Base-by-base conservation (phyloP, 2,113 vertebrate genomes). In the Nyctereutes procyonoides region DNA sequence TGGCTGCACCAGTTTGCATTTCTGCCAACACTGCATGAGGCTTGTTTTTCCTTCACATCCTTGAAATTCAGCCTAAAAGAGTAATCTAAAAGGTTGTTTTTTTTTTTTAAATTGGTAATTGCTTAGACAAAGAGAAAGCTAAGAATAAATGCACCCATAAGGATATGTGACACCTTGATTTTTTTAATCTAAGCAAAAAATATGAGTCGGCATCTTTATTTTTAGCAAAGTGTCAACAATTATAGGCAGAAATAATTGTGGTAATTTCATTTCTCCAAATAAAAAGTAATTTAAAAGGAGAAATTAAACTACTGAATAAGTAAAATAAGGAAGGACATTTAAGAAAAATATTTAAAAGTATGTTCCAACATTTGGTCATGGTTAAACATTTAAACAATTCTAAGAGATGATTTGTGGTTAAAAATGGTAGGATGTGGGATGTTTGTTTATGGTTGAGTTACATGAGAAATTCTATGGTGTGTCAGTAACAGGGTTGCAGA, bases 41-140 rank as follows among this genome's bases (percentile, higher is more conserved):
- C 30, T n/a, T 69, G 15, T 32, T 69, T 69, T 69, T 69, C 32
- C 32, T 69, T 16, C 16, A n/a, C 32, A 67, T n/a, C 16, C 15
- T 69, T 1, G 3, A 69, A n/a, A 8, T 69, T 19, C 32, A 69
- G 5, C 58, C 17, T 85, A 43, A 20, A 90, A 90, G 17, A 67
- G 8, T 48, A 67, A 15, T 17, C 5, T 32, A 17, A 17, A 48
- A 82, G 22, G 43, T 43, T 43, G 1, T 43, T 43, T n/a, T n/a
- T 35, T 87, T 80, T 65, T 19, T 35, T 87, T 93, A 74, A 58
- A 76, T 76, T 95, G 17, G 35, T 48, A 38, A 65, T 22, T 88
- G 14, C 14, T 88, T 90, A 71, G 20, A 93, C 12, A 83, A 92
- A 81, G 15, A 4, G 10, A 76, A 90, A 90, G 63, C 15, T 53